Evolutionary conservation across 2,888 invertebrate species (phyloP).

Genomic region (Ophioninae sp.): DNA sequence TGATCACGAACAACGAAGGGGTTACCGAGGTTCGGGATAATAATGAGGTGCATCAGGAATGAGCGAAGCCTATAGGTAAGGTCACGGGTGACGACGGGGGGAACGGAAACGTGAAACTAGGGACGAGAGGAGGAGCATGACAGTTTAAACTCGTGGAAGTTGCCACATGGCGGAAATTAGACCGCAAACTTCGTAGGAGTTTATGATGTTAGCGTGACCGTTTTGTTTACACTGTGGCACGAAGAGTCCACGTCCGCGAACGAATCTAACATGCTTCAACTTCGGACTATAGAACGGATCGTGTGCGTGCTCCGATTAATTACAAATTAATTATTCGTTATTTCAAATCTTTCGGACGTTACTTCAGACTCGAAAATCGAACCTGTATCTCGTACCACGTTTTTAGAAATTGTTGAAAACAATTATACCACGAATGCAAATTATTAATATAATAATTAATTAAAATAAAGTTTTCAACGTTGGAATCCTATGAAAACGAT

Average conservation of each 20-base stretch:
- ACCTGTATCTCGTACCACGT: neutral
- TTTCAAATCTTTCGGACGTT: conserved; percentile 22
- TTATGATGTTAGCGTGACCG: conserved; percentile 73
- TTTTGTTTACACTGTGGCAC: conserved; percentile 71
- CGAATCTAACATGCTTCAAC: conserved; percentile 50
- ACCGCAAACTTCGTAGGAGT: conserved; percentile 71
- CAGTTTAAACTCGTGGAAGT: conserved; percentile 55
- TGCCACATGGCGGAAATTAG: conserved; percentile 72
- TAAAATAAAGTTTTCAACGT: neutral
- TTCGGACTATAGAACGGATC: neutral
- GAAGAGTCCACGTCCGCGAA: conserved; percentile 43
- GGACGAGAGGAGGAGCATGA: conserved; percentile 9
- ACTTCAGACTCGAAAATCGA: conserved; percentile 25
- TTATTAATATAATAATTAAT: neutral
- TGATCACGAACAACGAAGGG: conserved; percentile 26
- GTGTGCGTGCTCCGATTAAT: conserved; percentile 52
- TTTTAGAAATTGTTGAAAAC: neutral
- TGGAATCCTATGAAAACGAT: too few relatives aligned
- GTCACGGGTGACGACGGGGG: conserved; percentile 11
- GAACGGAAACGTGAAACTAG: conserved; percentile 29
- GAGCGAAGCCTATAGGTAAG: conserved; percentile 31
- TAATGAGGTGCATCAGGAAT: conserved; percentile 50
- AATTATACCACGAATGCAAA: neutral
- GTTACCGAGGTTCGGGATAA: conserved; percentile 45
- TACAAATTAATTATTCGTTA: conserved; percentile 59